Evolutionary conservation across 2,797 vertebrate species (phyloP).

Genomic region (Enteromius viviparus): DNA sequence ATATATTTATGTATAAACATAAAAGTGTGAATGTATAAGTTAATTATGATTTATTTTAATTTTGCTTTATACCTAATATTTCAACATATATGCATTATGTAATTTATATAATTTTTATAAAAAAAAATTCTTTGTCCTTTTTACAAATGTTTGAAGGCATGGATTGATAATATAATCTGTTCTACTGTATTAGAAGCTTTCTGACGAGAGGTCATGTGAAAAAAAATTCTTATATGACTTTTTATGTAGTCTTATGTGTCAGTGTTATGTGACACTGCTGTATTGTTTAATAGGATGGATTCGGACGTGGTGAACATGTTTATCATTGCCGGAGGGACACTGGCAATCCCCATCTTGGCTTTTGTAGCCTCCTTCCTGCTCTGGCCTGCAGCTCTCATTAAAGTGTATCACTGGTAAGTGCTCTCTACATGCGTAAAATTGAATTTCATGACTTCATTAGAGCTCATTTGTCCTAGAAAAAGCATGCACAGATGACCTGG

Average conservation of each 20-base stretch:
- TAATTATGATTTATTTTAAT: neutral
- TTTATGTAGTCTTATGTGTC: neutral
- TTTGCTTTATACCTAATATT: neutral
- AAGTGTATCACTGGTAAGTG: conserved; percentile 84
- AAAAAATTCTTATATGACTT: neutral
- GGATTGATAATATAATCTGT: neutral
- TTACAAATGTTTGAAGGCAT: neutral
- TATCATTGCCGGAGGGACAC: conserved; percentile 80
- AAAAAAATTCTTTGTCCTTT: neutral
- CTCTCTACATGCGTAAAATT: neutral
- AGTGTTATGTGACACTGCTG: neutral
- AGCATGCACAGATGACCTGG: neutral
- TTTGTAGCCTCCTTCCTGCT: conserved; percentile 84
- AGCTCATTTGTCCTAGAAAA: neutral
- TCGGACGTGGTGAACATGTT: conserved; percentile 84
- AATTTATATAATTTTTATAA: neutral
- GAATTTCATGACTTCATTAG: neutral
- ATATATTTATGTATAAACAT: neutral
- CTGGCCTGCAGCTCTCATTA: conserved; percentile 84
- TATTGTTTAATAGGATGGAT: conserved; percentile 74
- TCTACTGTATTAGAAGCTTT: neutral
- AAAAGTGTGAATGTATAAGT: neutral
- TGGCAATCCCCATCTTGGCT: conserved; percentile 85
- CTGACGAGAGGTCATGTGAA: no score
- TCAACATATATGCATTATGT: neutral